Conservation (phyloP, 2,888 invertebrate genomes). For the Gasteruption jaculator region DNA sequence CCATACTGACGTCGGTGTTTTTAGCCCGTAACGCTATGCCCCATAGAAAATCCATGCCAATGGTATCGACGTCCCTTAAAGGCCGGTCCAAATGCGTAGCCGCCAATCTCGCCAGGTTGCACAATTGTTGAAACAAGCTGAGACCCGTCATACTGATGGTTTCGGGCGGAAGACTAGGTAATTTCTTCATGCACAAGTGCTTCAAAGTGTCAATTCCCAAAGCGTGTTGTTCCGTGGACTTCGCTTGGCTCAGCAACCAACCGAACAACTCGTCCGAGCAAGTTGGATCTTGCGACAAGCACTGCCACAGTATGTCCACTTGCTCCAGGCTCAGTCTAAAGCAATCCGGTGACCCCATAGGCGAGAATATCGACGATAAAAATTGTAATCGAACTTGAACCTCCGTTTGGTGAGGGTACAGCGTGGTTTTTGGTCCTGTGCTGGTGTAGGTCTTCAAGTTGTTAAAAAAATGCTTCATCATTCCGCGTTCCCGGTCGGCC, state of each 20-base stretch:
- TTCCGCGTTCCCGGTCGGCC: constrained; percentile 88
- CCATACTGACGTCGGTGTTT: constrained; percentile 91
- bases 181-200: constrained; percentile 82
- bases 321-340: constrained; percentile 84
- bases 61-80: constrained; percentile 55
- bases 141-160: constrained; percentile 88
- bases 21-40: constrained; percentile 86
- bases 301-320: constrained; percentile 88
- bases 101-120: constrained; percentile 79
- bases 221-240: constrained; percentile 89
- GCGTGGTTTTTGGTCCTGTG: constrained; percentile 43
- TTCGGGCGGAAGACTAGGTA: constrained; percentile 84
- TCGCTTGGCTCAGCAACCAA: constrained; percentile 89
- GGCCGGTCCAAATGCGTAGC: constrained; percentile 59
- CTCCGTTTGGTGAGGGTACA: constrained; percentile 78
- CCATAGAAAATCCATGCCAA: constrained; percentile 93
- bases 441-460: constrained; percentile 74
- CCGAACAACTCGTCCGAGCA: constrained; percentile 90
- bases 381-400: constrained; percentile 89
- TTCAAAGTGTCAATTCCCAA: constrained; percentile 81
- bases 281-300: constrained; percentile 78
- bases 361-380: constrained; percentile 87
- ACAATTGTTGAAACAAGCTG: constrained; percentile 86
- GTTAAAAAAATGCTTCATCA: constrained; percentile 90
- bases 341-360: constrained; percentile 82